Conservation (phyloP, 2,888 invertebrate genomes). For the Dolichomitus sp. region DNA sequence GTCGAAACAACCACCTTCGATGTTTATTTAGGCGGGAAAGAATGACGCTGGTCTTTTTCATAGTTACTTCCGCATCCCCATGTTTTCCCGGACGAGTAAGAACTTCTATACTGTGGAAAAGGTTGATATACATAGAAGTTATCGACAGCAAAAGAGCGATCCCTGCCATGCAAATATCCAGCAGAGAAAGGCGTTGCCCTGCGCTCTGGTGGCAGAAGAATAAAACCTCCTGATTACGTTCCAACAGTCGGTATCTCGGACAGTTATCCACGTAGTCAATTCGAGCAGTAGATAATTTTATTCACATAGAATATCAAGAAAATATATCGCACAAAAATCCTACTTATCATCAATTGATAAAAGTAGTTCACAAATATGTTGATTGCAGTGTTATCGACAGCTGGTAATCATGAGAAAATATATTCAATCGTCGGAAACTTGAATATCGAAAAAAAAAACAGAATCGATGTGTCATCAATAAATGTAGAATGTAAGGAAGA, state of each 20-base stretch:
- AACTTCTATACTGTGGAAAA: conserved; percentile 12
- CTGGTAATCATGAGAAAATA: neutral
- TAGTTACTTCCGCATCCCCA: conserved; percentile 25
- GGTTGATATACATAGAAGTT: conserved; percentile 7
- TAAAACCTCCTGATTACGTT: neutral
- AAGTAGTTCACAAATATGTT: neutral
- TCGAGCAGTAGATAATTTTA: neutral
- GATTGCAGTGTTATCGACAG: neutral
- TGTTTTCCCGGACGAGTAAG: conserved; percentile 16
- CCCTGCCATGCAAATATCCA: neutral
- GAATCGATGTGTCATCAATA: neutral
- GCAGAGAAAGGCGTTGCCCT: neutral
- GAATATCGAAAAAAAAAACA: conserved; percentile 42
- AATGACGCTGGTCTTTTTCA: conserved; percentile 50
- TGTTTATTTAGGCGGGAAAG: conserved; percentile 78
- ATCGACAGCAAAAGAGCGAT: conserved; percentile 11
- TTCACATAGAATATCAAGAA: neutral
- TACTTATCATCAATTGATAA: conserved; percentile 1
- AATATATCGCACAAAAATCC: neutral
- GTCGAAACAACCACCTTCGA: conserved; percentile 75
- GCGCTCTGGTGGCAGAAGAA: conserved; percentile 14
- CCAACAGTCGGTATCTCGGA: conserved; percentile 12
- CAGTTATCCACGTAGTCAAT: neutral
- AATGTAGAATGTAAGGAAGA: neutral
- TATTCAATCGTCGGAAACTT: neutral